Evolutionary conservation across 2,113 vertebrate species (phyloP), one percentile per base, ranked within the genome.

Genomic region (Psettodes erumei): DNA sequence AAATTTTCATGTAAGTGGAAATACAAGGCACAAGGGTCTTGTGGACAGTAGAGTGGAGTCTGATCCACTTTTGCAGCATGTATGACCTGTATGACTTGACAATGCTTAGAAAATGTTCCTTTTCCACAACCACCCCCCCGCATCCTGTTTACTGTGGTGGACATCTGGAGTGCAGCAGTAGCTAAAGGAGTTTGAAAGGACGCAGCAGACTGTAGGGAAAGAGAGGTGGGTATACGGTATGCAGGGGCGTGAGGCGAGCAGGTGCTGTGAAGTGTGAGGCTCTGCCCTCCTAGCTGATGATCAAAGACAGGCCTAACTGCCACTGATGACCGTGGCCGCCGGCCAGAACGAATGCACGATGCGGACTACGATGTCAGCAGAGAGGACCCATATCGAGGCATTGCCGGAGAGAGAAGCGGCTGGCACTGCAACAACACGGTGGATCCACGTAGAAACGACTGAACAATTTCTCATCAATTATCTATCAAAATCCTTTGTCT

Each of bases 281-380:
- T 81, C 71, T 74, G 80, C 81, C 87, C 89, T 85, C 86, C 77
- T 82, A 64, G 81, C 66, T 80, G 81, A 89, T 92, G 93, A 94
- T 94, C 89, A 94, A 93, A 93, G 89, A 88, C 45, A 21, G 83
- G 21, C 66, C 45, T 88, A 89, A 90, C 75, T 38, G 83, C 82
- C 68, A n/a, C 76, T 79, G 83, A 92, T 70, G 75, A 85, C 78
- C 73, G 13, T 87, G 88, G 86, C 88, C 58, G 68, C 69, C 23
- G 83, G 83, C 90, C 90, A 86, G 82, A 64, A 54, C 55, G 43
- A 79, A 84, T 76, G 65, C 82, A 77, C 82, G 68, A 33, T 54
- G 77, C 35, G 59, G 75, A 67, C 59, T 48, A 32, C 23, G 12
- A 58, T 62, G 69, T 90, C 83, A 71, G 71, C 56, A 59, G 45